Evolutionary conservation across 2,797 vertebrate species (phyloP).

Genomic region (Apodemus agrarius): DNA sequence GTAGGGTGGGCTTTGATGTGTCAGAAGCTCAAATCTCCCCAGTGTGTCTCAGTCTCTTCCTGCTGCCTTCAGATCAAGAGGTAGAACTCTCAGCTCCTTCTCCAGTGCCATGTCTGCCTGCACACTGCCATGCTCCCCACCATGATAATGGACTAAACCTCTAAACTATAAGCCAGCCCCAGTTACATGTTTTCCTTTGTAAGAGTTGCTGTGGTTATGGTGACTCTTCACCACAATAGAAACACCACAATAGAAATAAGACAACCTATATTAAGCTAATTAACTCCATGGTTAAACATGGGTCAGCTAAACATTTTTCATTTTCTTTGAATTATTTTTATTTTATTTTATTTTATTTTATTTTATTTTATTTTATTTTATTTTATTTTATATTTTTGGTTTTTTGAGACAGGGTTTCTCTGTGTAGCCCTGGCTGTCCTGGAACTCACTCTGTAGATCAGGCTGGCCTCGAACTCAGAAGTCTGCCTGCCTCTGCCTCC

Average conservation of each 20-base stretch:
- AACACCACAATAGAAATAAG: not conserved
- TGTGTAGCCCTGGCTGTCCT: too few species aligned
- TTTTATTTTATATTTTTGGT: too few species aligned
- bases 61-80: not conserved
- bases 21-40: not conserved
- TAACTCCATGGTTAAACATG: not conserved
- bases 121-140: not conserved
- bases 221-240: not conserved
- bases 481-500: too few species aligned
- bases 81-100: not conserved
- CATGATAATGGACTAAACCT: not conserved
- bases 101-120: not conserved
- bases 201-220: not conserved
- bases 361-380: slow-evolving; percentile 21
- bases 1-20: not conserved
- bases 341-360: slow-evolving; percentile 38
- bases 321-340: slow-evolving; percentile 34
- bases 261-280: not conserved
- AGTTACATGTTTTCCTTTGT: not conserved
- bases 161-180: not conserved
- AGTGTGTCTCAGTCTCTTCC: not conserved
- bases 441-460: too few species aligned
- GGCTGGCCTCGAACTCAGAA: too few species aligned
- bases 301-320: not conserved
- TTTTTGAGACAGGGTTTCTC: too few species aligned